Conservation (phyloP, 1,140 invertebrate genomes). For the Heterodera schachtii region DNA sequence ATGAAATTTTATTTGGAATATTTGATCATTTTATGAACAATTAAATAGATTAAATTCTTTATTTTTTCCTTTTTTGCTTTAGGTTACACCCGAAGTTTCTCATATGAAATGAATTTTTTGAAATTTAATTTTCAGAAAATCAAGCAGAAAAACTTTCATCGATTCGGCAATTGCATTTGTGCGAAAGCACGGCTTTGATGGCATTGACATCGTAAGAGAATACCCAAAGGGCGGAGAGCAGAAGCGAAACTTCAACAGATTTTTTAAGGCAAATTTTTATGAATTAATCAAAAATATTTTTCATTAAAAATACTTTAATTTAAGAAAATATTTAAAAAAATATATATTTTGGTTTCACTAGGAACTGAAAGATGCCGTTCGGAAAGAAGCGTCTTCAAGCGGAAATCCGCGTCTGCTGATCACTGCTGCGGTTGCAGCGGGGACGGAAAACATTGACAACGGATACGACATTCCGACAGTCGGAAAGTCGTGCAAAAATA, state of each 20-base stretch:
- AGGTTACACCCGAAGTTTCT: too few relatives aligned
- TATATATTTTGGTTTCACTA: not conserved
- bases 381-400: not conserved
- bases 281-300: not conserved
- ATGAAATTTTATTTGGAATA: not conserved
- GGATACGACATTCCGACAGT: constrained; percentile 67
- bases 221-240: constrained; percentile 92
- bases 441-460: constrained; percentile 65
- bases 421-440: constrained; percentile 66
- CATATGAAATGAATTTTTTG: too few relatives aligned
- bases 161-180: constrained; percentile 61
- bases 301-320: constrained; percentile 27
- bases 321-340: not conserved
- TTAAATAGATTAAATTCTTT: not conserved
- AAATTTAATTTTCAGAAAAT: not conserved
- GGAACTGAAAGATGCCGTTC: constrained; percentile 1
- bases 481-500: constrained; percentile 51
- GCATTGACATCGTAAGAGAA: constrained; percentile 90
- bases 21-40: not conserved
- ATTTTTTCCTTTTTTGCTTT: too few relatives aligned
- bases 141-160: constrained; percentile 55
- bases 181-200: constrained; percentile 59
- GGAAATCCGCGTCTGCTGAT: constrained; percentile 55
- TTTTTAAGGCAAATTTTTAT: constrained; percentile 75
- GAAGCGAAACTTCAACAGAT: constrained; percentile 85